Evolutionary conservation across 2,113 vertebrate species (phyloP).

Genomic region (Blennius ocellaris): DNA sequence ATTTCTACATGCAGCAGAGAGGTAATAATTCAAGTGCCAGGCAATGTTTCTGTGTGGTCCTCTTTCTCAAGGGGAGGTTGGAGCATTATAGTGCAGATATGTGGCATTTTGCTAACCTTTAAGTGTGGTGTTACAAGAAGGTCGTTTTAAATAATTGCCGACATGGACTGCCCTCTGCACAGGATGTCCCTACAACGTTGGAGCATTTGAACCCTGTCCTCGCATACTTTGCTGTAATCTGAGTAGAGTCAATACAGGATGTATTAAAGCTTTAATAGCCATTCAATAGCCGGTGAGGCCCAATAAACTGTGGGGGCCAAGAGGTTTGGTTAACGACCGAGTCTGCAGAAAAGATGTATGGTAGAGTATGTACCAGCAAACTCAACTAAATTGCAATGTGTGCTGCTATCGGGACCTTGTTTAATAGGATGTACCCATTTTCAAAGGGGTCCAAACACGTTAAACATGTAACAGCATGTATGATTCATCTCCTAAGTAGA

Average conservation of each 20-base stretch:
- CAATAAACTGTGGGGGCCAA: constrained; percentile 18
- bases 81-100: constrained; percentile 22
- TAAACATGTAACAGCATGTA: no score
- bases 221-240: background rate
- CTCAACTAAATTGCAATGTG: no score
- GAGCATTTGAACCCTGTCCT: no score
- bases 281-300: background rate
- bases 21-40: background rate
- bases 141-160: constrained; percentile 30
- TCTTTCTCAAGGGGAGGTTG: constrained; percentile 20
- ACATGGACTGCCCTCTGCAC: background rate
- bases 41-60: constrained; percentile 10
- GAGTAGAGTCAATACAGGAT: background rate
- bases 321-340: background rate
- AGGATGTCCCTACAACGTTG: background rate
- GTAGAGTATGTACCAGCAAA: no score
- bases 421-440: no score
- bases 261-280: constrained; percentile 11
- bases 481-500: no score
- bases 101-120: constrained; percentile 61
- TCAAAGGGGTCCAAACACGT: no score
- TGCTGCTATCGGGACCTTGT: no score
- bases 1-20: background rate
- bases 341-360: no score
- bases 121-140: constrained; percentile 11